Conservation (phyloP, 2,113 vertebrate species). For the Hippocampus guttulatus region DNA sequence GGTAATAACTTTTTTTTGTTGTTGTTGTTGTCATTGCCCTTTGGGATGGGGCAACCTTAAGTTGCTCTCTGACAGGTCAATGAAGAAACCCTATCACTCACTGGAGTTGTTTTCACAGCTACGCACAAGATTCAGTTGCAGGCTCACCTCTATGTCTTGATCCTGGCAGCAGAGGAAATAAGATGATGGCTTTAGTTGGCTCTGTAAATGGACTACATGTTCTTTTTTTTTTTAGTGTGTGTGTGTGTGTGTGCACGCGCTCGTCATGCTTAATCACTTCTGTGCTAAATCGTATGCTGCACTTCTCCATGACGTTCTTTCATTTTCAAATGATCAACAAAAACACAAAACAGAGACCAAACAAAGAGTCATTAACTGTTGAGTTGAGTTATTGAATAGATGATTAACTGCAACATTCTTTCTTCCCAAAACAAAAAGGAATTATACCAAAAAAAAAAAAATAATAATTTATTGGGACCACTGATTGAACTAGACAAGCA, state of each 20-base stretch:
- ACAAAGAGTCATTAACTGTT: conserved; percentile 30
- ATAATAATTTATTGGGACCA: conserved; percentile 28
- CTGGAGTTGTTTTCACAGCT: conserved; percentile 48
- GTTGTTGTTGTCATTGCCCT: conserved; percentile 36
- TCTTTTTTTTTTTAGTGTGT: conserved; percentile 11
- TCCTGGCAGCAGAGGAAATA: conserved; percentile 23
- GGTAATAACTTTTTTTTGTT: conserved; percentile 53
- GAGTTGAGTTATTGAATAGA: too few relatives aligned
- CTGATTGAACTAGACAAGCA: conserved; percentile 48
- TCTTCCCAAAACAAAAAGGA: conserved; percentile 15
- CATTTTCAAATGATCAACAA: conserved; percentile 19
- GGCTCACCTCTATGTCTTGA: conserved; percentile 26
- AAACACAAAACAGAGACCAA: conserved; percentile 28
- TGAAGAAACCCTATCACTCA: conserved; percentile 39
- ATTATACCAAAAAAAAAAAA: conserved; percentile 1
- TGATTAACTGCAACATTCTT: neutral
- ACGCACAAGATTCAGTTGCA: conserved; percentile 36
- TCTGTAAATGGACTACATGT: conserved; percentile 18
- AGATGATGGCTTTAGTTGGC: conserved; percentile 17
- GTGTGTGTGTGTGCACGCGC: neutral
- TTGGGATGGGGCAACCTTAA: conserved; percentile 55
- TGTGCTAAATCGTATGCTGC: conserved; percentile 21
- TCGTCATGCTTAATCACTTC: conserved; percentile 28
- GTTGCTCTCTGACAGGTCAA: conserved; percentile 48
- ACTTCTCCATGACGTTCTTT: conserved; percentile 8